phyloP scores from a whole-genome alignment of 2,888 invertebrate species.

The Yponomeuta cagnagella region DNA sequence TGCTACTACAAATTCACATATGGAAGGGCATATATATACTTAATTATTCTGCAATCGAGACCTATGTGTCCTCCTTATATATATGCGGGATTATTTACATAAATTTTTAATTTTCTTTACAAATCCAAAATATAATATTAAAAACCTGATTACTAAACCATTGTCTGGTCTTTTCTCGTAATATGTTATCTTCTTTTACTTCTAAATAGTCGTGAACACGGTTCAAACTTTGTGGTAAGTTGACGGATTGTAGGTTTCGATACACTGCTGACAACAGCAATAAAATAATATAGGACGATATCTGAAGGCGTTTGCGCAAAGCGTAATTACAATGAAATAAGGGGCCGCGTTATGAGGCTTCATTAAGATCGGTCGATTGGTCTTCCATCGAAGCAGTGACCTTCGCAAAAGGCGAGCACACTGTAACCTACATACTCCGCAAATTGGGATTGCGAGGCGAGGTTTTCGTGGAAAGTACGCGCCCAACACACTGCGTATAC shows the following conservation, averaged over 20 bases:
- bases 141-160: no score
- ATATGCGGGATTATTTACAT: not conserved
- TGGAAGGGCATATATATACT: not conserved
- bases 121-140: not conserved
- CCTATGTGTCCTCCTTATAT: not conserved
- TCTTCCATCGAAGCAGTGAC: conserved; percentile 29
- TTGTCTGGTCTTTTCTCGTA: no score
- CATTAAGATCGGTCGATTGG: conserved; percentile 27
- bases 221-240: not conserved
- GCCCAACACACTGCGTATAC: conserved; percentile 16
- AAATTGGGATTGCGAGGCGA: conserved; percentile 28
- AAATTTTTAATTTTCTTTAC: not conserved
- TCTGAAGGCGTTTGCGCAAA: conserved; percentile 7
- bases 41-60: not conserved
- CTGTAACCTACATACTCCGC: conserved; percentile 25
- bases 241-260: not conserved
- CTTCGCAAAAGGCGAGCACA: conserved; percentile 40
- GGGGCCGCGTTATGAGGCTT: conserved; percentile 31
- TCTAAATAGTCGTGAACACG: no score
- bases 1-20: no score
- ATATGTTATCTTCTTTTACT: no score
- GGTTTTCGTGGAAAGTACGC: conserved; percentile 35
- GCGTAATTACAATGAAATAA: conserved; percentile 20
- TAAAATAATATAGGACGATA: not conserved
- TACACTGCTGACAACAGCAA: not conserved